Conservation (phyloP, 2,797 vertebrate species). For the Crocidura indochinensis region DNA sequence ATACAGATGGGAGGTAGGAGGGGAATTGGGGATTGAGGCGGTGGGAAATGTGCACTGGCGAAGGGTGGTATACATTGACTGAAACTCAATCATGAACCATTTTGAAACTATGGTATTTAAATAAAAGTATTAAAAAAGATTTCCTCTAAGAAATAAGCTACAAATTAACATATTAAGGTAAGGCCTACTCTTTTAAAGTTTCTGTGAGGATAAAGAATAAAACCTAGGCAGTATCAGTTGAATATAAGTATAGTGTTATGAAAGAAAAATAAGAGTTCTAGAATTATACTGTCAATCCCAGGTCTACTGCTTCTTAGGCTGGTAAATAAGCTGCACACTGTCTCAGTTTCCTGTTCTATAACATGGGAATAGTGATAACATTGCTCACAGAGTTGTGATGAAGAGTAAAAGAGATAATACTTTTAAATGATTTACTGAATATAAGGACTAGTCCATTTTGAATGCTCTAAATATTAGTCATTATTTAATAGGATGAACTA, state of each 20-base stretch:
- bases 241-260: neutral
- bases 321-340: neutral
- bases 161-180: neutral
- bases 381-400: conserved; percentile 4
- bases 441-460: neutral
- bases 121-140: conserved; percentile 34
- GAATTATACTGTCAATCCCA: neutral
- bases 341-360: neutral
- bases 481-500: neutral
- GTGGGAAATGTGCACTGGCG: too few relatives aligned
- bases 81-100: too few relatives aligned
- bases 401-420: conserved; percentile 14
- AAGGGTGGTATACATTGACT: too few relatives aligned
- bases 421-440: neutral
- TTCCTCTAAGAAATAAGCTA: conserved; percentile 42
- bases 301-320: neutral
- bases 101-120: too few relatives aligned
- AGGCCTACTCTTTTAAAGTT: neutral
- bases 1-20: too few relatives aligned
- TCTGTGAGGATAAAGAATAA: neutral
- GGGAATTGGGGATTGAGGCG: too few relatives aligned
- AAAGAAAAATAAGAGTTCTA: neutral
- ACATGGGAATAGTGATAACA: neutral
- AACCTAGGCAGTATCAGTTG: neutral
- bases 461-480: neutral